Evolutionary conservation across 2,888 invertebrate genomes (phyloP).

Genomic region (Melanotus villosus): DNA sequence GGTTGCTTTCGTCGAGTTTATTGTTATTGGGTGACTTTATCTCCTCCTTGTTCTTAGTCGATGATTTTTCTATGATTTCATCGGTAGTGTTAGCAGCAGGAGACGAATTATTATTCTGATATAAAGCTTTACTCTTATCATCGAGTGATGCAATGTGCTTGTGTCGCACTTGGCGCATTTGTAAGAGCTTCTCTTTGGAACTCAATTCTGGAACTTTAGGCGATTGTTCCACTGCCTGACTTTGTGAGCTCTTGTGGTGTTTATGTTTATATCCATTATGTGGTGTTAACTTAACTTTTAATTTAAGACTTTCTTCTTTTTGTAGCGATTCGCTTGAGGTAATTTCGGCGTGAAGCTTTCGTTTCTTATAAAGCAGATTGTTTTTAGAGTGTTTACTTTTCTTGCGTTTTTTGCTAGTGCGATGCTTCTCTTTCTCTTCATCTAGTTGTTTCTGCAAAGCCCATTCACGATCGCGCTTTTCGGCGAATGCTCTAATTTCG

Average conservation of each 20-base stretch:
- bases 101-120: slow-evolving; percentile 17
- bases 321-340: slow-evolving; percentile 59
- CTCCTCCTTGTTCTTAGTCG: neutral
- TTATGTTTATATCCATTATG: slow-evolving; percentile 67
- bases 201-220: slow-evolving; percentile 45
- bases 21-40: neutral
- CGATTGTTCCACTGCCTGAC: slow-evolving; percentile 34
- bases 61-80: slow-evolving; percentile 7
- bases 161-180: slow-evolving; percentile 67
- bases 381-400: slow-evolving; percentile 73
- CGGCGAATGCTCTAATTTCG: slow-evolving; percentile 66
- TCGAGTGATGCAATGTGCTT: slow-evolving; percentile 61
- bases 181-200: slow-evolving; percentile 65
- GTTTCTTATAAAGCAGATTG: slow-evolving; percentile 68
- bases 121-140: slow-evolving; percentile 55
- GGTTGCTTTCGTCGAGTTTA: neutral
- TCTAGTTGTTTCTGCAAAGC: slow-evolving; percentile 64
- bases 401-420: slow-evolving; percentile 71
- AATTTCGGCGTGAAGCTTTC: slow-evolving; percentile 73
- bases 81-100: neutral
- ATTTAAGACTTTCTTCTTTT: slow-evolving; percentile 69
- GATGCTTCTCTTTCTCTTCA: slow-evolving; percentile 58
- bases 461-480: slow-evolving; percentile 67
- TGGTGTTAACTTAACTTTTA: slow-evolving; percentile 71
- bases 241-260: slow-evolving; percentile 61